Evolutionary conservation across 2,888 invertebrate species (phyloP), one percentile per base, ranked within the genome.

Genomic region (Megamerina dolium): DNA sequence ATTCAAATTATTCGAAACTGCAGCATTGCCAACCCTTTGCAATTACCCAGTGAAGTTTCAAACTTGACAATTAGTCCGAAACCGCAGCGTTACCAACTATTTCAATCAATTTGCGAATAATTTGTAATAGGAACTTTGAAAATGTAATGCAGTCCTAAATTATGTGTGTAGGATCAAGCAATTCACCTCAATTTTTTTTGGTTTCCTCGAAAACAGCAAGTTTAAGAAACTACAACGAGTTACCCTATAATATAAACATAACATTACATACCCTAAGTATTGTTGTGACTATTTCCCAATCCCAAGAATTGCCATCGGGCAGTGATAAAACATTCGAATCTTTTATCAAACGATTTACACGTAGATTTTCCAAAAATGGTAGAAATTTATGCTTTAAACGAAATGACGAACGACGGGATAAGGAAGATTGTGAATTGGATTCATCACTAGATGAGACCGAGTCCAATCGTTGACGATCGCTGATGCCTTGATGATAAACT

Each of bases 211-310:
- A n/a, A n/a, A n/a, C n/a, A n/a, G n/a, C n/a, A n/a, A n/a, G n/a
- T n/a, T n/a, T n/a, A n/a, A n/a, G n/a, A n/a, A n/a, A n/a, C n/a
- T n/a, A n/a, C n/a, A n/a, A n/a, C n/a, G n/a, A n/a, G n/a, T n/a
- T n/a, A n/a, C 9, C 10, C 16, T 10, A 20, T 4, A 10, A 38
- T 40, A 12, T 9, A 34, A 9, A 14, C 27, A 17, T n/a, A 12
- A 10, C 12, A 14, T 3, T 20, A 52, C 58, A 59, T 73, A 85
- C 87, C 78, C 84, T 85, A 20, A 92, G 73, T 59, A 91, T 79
- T 31, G 87, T 82, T 49, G 85, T 78, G 49, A 95, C 84, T n/a
- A 90, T 77, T 57, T 87, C 85, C 94, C 94, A 95, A 66, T 94
- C 86, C 95, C 95, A 95, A 1, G 81, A 78, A 45, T 80, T 80